phyloP scores from a whole-genome alignment of 1,140 invertebrate species.

The Dryas iulia region DNA sequence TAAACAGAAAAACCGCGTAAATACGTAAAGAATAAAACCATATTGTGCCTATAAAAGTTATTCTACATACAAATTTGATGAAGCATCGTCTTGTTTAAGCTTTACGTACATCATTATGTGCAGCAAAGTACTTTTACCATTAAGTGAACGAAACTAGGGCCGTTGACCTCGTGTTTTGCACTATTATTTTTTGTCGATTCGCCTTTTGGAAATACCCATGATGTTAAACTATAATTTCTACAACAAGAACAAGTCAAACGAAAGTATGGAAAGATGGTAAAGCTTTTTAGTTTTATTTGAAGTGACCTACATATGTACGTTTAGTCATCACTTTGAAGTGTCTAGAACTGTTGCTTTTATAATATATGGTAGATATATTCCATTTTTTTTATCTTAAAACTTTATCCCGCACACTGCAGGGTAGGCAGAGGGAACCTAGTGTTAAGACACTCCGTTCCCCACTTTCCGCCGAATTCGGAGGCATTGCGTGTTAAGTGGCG shows the following conservation, averaged over 20 bases:
- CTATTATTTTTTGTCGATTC: conserved; percentile 41
- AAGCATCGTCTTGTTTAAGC: not conserved
- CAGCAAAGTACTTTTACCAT: not conserved
- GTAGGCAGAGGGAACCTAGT: too few relatives aligned
- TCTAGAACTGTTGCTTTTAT: not conserved
- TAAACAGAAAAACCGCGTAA: too few relatives aligned
- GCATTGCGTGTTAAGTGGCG: too few relatives aligned
- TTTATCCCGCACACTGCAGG: too few relatives aligned
- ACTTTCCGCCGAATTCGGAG: too few relatives aligned
- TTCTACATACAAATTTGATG: not conserved
- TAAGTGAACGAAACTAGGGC: conserved; percentile 16
- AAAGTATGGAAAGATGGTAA: not conserved
- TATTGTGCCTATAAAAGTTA: too few relatives aligned
- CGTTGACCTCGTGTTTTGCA: conserved; percentile 42
- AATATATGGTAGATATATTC: not conserved
- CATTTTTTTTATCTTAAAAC: too few relatives aligned
- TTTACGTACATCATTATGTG: not conserved
- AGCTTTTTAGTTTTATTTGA: not conserved
- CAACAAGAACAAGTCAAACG: conserved; percentile 28
- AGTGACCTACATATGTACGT: not conserved
- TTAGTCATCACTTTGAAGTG: not conserved
- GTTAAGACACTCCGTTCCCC: too few relatives aligned
- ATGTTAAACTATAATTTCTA: conserved; percentile 39
- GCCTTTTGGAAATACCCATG: conserved; percentile 47
- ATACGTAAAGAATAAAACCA: too few relatives aligned